Percentiles rank a stretch among this genome's conserved stretches.
These are phyloP conservation scores for Silurus glanis DNA, from an alignment of 2,113 vertebrate genomes.

Conservation along the genomic window DNA sequence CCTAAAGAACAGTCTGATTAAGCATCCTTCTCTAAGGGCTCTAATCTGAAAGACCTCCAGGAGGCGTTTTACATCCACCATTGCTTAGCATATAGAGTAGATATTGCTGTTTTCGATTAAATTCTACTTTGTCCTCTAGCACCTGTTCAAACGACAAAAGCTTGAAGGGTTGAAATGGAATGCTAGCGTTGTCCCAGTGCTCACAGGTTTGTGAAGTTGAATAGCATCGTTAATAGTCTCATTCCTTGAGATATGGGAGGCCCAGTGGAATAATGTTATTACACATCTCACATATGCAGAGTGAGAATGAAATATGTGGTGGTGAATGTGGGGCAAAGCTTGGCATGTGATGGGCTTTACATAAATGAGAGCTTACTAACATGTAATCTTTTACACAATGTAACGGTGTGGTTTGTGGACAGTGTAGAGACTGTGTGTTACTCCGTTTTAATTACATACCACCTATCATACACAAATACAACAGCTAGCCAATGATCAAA, in stretches of 20 bases:
- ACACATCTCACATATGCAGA: conserved; percentile 1
- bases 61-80: conserved; percentile 20
- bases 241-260: conserved; percentile 20
- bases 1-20: conserved; percentile 41
- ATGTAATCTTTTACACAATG: neutral
- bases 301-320: conserved; percentile 5
- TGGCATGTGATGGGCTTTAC: conserved; percentile 4
- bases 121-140: conserved; percentile 55
- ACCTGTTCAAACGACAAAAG: conserved; percentile 39
- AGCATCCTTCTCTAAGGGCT: conserved; percentile 30
- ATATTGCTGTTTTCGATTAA: conserved; percentile 52
- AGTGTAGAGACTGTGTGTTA: neutral
- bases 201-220: conserved; percentile 15
- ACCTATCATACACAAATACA: conserved; percentile 68
- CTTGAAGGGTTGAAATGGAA: conserved; percentile 27
- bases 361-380: neutral
- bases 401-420: neutral
- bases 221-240: conserved; percentile 30
- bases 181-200: conserved; percentile 10
- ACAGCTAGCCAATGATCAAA: conserved; percentile 71
- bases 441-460: conserved; percentile 21
- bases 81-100: conserved; percentile 43
- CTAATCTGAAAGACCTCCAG: conserved; percentile 27
- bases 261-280: conserved; percentile 27
- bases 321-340: conserved; percentile 20